These are phyloP conservation scores for Psammodynastes pulverulentus DNA, from an alignment of 2,113 vertebrate genomes.

Conservation along the genomic window DNA sequence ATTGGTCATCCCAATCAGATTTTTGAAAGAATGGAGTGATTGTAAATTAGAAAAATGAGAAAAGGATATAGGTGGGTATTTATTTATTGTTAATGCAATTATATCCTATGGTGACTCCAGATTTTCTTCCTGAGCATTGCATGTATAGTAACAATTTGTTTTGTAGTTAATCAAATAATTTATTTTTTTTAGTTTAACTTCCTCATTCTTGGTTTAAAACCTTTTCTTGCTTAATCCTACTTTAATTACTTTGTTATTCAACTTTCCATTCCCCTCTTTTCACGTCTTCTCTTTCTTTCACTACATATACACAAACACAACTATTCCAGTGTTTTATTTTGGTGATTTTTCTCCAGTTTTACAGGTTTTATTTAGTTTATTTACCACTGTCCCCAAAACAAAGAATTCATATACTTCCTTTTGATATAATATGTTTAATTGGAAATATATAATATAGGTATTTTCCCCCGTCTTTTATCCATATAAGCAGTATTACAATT, in stretches of 20 bases:
- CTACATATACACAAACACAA: neutral
- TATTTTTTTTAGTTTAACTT: neutral
- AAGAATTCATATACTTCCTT: neutral
- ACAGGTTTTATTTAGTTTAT: neutral
- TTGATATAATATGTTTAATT: neutral
- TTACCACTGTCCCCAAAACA: neutral
- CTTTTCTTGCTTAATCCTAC: neutral
- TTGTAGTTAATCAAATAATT: neutral
- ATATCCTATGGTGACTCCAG: neutral
- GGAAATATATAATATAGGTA: neutral
- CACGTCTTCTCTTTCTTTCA: neutral
- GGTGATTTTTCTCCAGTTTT: neutral
- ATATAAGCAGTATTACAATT: neutral
- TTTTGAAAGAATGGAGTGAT: neutral
- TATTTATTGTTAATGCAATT: neutral
- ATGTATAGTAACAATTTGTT: neutral
- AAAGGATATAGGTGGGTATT: neutral
- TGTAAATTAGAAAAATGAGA: neutral
- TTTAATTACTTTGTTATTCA: neutral
- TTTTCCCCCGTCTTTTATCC: neutral
- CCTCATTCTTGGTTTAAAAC: neutral
- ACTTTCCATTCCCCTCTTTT: neutral
- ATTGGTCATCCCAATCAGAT: neutral
- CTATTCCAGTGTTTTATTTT: neutral
- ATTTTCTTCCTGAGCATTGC: neutral